Percentiles rank a stretch among this genome's conserved stretches.
Evolutionary conservation across 1,140 invertebrate species (phyloP).

Genomic region (Dermatophagoides farinae): DNA sequence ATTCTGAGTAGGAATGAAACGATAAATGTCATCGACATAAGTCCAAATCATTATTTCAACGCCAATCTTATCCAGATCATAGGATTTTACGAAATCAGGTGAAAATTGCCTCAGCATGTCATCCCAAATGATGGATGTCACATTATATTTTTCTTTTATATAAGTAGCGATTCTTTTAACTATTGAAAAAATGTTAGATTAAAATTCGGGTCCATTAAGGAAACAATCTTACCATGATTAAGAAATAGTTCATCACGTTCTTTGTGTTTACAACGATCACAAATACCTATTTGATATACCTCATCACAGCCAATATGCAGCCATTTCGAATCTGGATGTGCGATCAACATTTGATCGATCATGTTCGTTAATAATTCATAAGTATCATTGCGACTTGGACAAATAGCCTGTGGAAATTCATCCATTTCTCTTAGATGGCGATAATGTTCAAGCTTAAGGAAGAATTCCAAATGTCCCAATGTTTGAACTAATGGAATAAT

Average conservation of each 20-base stretch:
- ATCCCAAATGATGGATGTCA: slow-evolving; percentile 67
- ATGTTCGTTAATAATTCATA: slow-evolving; percentile 46
- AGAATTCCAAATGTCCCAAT: slow-evolving; percentile 83
- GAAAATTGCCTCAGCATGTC: slow-evolving; percentile 64
- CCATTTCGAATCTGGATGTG: slow-evolving; percentile 28
- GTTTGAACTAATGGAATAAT: slow-evolving; percentile 85
- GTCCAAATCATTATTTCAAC: slow-evolving; percentile 58
- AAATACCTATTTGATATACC: slow-evolving; percentile 51
- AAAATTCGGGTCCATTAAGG: not conserved
- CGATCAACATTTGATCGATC: slow-evolving; percentile 49
- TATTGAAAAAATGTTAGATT: not conserved
- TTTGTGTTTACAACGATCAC: slow-evolving; percentile 40
- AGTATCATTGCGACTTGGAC: slow-evolving; percentile 51
- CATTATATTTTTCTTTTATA: slow-evolving; percentile 25
- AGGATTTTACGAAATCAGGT: slow-evolving; percentile 27
- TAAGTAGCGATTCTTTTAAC: slow-evolving; percentile 31
- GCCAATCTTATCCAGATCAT: slow-evolving; percentile 39
- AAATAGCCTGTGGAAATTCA: slow-evolving; percentile 45
- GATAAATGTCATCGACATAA: slow-evolving; percentile 37
- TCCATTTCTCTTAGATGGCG: slow-evolving; percentile 50
- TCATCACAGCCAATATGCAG: slow-evolving; percentile 43
- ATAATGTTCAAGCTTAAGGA: slow-evolving; percentile 57
- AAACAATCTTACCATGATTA: slow-evolving; percentile 30
- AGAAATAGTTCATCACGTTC: slow-evolving; percentile 40
- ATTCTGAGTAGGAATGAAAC: slow-evolving; percentile 33